Conservation (phyloP, 2,113 vertebrate species). For the Thomomys bottae region DNA sequence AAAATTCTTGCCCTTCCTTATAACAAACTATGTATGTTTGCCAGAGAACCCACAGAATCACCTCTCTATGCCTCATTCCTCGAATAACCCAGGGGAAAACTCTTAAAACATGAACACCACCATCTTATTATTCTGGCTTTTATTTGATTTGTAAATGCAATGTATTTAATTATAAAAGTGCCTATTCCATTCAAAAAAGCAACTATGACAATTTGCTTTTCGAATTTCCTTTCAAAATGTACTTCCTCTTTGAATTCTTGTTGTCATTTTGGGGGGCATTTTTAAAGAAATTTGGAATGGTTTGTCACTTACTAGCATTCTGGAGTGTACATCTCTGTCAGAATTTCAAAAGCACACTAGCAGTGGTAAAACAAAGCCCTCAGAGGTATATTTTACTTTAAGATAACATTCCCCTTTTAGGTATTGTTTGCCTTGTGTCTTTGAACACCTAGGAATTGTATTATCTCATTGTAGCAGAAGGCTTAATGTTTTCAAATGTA, state of each 20-base stretch:
- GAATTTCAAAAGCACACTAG: slow-evolving; percentile 55
- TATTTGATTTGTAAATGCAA: slow-evolving; percentile 51
- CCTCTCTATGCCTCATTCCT: background rate
- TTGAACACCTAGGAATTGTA: slow-evolving; percentile 68
- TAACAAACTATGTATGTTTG: background rate
- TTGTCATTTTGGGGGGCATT: background rate
- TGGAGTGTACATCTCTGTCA: slow-evolving; percentile 51
- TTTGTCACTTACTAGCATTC: slow-evolving; percentile 50
- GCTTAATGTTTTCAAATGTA: slow-evolving; percentile 67
- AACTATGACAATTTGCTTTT: background rate
- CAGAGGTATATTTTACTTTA: slow-evolving; percentile 57
- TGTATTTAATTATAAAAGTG: slow-evolving; percentile 53
- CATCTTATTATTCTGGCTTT: slow-evolving; percentile 27
- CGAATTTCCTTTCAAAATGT: slow-evolving; percentile 55
- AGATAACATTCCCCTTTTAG: slow-evolving; percentile 68
- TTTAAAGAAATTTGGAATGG: slow-evolving; percentile 26
- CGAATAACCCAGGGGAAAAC: background rate
- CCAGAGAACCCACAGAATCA: slow-evolving; percentile 16
- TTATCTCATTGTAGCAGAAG: slow-evolving; percentile 77
- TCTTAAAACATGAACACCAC: background rate
- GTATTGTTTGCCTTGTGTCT: slow-evolving; percentile 70
- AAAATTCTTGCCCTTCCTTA: background rate
- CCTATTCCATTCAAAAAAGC: slow-evolving; percentile 38
- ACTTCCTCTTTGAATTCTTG: slow-evolving; percentile 57
- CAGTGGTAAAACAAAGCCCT: slow-evolving; percentile 52